phyloP scores from a whole-genome alignment of 2,113 vertebrate genomes.

The mouse (Mus musculus) region DNA sequence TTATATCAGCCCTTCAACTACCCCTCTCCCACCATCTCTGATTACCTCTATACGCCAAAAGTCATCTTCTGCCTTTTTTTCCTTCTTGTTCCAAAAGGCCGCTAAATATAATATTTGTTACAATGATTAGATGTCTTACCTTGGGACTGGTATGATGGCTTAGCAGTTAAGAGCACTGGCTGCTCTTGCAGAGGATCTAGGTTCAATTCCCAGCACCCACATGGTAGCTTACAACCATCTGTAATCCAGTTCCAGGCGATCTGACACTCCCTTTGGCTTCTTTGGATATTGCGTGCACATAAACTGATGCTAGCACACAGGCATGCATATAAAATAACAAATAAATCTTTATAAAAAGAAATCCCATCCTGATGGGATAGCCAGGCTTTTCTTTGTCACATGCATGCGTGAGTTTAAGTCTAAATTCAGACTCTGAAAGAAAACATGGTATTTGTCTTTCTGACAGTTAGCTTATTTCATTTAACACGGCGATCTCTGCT shows the following conservation, averaged over 20 bases:
- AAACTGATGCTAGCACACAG: background rate
- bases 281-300: background rate
- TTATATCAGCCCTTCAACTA: too few species aligned
- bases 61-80: background rate
- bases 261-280: background rate
- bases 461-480: background rate
- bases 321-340: background rate
- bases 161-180: background rate
- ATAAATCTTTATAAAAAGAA: background rate
- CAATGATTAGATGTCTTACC: background rate
- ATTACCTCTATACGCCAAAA: background rate
- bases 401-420: background rate
- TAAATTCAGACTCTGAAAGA: background rate
- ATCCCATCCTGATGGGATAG: background rate
- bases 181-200: background rate
- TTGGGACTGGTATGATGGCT: background rate
- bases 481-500: background rate
- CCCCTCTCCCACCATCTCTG: background rate
- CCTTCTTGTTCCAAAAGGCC: background rate
- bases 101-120: background rate
- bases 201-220: background rate
- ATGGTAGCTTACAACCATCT: background rate
- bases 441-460: background rate
- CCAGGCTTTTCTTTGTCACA: background rate
- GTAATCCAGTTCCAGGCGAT: background rate